Base-by-base conservation (phyloP, 2,888 invertebrate genomes). In the Agriopis marginaria region DNA sequence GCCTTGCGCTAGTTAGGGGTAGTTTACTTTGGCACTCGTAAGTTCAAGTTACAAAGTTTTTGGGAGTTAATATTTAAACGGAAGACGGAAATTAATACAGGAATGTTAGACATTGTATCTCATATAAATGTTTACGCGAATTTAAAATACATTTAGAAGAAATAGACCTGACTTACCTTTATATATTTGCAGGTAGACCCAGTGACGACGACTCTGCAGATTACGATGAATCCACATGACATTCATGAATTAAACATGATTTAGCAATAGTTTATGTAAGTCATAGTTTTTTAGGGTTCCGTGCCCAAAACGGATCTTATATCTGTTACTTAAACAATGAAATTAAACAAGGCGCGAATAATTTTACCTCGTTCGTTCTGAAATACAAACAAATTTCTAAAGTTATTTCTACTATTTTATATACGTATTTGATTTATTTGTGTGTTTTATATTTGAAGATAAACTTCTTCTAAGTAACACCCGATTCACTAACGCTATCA, bases 1-100 rank as follows among this genome's bases (percentile, higher is more conserved):
- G 63, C 65, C 54, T 71, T 70, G 72, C 65, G 68, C 69, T 75
- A 72, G 66, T 68, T 72, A 54, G 23, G 61, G 47, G 64, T 70
- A 75, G 71, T 69, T 72, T 47, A 61, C 60, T 70, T 72, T 70
- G 72, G 58, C 66, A 56, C 67, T 70, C 12, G 51, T 45, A 56
- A 51, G 12, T 9, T 32, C 9, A 42, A 58, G 49, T 60, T 50
- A 5, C 17, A 2, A 50, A 59, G 63, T 65, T 66, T 68, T 61
- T 42, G 60, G 62, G 53, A 45, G 62, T 23, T 5, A 11, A 23
- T 23, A 23, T 23, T 23, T 2, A 23, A 23, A 23, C 17, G 0
- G 17, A 23, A 23, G 14, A 47, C 23, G 55, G 55, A 53, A 63
- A 63, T 61, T 51, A 60, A 65, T 47, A 12, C 50, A 50, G 45